Evolutionary conservation across 2,113 vertebrate species (phyloP).

Genomic region (Menidia beryllina): DNA sequence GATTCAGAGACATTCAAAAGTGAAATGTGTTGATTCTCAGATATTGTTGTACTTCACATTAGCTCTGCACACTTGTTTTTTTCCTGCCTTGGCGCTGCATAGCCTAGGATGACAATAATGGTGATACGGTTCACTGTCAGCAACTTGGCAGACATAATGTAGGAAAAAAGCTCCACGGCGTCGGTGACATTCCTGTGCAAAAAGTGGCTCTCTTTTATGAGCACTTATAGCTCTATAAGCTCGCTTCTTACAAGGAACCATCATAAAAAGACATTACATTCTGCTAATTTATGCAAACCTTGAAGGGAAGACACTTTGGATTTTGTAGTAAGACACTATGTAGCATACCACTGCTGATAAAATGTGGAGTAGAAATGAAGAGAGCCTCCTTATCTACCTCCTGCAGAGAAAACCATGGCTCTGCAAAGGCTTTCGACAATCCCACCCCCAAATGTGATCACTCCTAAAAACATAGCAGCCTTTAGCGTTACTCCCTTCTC

Average conservation of each 20-base stretch:
- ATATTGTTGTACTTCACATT: slow-evolving; percentile 43
- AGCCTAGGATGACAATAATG: slow-evolving; percentile 28
- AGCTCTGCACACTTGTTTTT: slow-evolving; percentile 50
- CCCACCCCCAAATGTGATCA: slow-evolving; percentile 47
- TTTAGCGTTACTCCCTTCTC: slow-evolving; percentile 24
- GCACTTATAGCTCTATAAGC: slow-evolving; percentile 10
- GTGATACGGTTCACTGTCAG: slow-evolving; percentile 40
- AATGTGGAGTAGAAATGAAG: slow-evolving; percentile 41
- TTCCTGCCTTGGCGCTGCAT: slow-evolving; percentile 26
- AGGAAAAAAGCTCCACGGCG: slow-evolving; percentile 39
- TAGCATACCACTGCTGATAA: slow-evolving; percentile 33
- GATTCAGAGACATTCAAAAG: slow-evolving; percentile 31
- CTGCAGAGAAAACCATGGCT: slow-evolving; percentile 53
- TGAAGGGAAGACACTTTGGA: slow-evolving; percentile 17
- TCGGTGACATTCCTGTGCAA: neutral
- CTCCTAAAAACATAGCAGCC: slow-evolving; percentile 42
- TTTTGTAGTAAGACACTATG: slow-evolving; percentile 38
- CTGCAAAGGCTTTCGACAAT: slow-evolving; percentile 23
- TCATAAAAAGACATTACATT: slow-evolving; percentile 19
- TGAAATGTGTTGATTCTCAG: slow-evolving; percentile 53
- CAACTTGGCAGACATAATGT: slow-evolving; percentile 20
- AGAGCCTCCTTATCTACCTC: slow-evolving; percentile 59
- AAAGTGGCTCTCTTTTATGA: slow-evolving; percentile 19
- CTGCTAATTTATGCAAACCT: slow-evolving; percentile 54
- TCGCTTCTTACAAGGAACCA: slow-evolving; percentile 10